Evolutionary conservation across 2,888 invertebrate genomes (phyloP), one percentile per base, ranked within the genome.

Genomic region (Drosophila austrosaltans): DNA sequence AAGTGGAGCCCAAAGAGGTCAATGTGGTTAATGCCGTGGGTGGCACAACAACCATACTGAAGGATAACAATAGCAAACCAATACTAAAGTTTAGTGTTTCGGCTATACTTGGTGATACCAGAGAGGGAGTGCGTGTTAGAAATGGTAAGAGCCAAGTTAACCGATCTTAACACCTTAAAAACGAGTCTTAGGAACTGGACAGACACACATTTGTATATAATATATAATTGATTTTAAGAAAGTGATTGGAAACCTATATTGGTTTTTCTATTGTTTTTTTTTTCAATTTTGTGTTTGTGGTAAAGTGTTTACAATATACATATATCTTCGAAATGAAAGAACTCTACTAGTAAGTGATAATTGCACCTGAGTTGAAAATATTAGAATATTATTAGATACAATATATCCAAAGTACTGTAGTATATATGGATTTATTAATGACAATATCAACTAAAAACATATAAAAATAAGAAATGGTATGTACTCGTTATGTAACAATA

Each of bases 31-130:
- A 25, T 85, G 66, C 68, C 54, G 25, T 61, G 84, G 60, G 30
- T 25, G 63, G 63, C 56, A 62, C 53, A 30, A 91, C 92, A 39
- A 92, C 93, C 44, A 88, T 92, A 44, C 78, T 93, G 48, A 93
- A 93, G 89, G 93, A 92, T 82, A 91, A 79, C 77, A 91, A 76
- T 66, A 94, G 93, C 87, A 97, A 97, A 89, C 97, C 97, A 22
- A 94, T 96, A 90, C 94, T 97, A 86, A 97, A 97, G 93, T 98
- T 98, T 93, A 97, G 97, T 94, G 97, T 98, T 76, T 97, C 96
- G 93, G 97, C 97, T 56, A 98, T 98, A 83, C 93, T 98, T 86
- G 97, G 97, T 63, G 93, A 93, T 78, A 93, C 92, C 40, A 91
- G 93, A 10, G 93, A 93, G 75, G 92, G 92, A 79, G 92, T 92